A percentile compares a stretch with the other conserved stretches of the same genome.
These are phyloP conservation scores for Pseudomyrmex sp. DNA, from an alignment of 1,140 invertebrate genomes.

Conservation along the genomic window DNA sequence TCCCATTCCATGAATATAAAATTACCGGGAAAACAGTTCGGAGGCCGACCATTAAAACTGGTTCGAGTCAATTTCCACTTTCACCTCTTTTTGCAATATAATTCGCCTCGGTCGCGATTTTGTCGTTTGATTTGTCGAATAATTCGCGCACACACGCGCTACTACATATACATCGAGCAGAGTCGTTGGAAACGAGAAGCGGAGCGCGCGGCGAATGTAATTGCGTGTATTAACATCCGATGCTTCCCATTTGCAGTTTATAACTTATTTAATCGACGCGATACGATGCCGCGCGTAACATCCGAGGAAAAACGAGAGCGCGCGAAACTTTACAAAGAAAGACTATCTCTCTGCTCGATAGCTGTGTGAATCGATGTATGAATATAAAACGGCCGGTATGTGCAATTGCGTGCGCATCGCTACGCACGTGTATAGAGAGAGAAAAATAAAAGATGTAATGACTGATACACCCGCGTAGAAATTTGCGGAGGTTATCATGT, in stretches of 20 bases:
- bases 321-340: conserved; percentile 10
- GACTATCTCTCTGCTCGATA: not conserved
- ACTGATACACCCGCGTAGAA: not conserved
- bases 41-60: conserved; percentile 69
- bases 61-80: conserved; percentile 70
- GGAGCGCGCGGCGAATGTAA: conserved; percentile 47
- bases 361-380: not conserved
- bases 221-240: conserved; percentile 58
- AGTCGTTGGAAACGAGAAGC: not conserved
- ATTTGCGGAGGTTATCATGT: not conserved
- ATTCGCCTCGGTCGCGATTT: conserved; percentile 50
- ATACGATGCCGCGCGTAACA: conserved; percentile 7
- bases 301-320: not conserved
- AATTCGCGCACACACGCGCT: conserved; percentile 55
- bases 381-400: not conserved
- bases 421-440: not conserved
- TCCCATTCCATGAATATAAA: conserved; percentile 80
- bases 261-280: conserved; percentile 56
- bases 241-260: conserved; percentile 52
- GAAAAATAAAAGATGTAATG: not conserved
- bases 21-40: conserved; percentile 65
- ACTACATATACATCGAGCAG: too few relatives aligned
- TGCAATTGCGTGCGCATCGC: not conserved
- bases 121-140: conserved; percentile 69
- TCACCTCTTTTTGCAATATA: conserved; percentile 3